These are phyloP conservation scores for Microcebus griseorufus DNA, from an alignment of 2,113 vertebrate species.

Conservation along the genomic window DNA sequence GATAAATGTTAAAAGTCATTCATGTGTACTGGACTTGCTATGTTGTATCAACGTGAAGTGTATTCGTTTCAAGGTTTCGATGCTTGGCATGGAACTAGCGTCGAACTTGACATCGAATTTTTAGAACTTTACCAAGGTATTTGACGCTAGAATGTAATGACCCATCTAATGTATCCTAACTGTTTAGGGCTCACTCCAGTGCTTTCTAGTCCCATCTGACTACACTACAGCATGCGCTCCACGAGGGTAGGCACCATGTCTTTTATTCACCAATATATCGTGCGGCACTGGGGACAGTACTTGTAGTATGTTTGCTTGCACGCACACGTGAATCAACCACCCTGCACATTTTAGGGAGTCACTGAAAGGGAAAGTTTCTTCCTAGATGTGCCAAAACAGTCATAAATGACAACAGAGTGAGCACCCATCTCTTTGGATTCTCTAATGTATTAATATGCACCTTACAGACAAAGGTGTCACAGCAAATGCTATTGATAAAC, in stretches of 20 bases:
- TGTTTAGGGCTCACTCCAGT: background rate
- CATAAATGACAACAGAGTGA: background rate
- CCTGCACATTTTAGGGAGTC: background rate
- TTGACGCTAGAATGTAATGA: background rate
- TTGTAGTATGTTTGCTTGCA: background rate
- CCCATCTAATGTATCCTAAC: background rate
- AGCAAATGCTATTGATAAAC: background rate
- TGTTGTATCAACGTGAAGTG: background rate
- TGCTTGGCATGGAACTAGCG: background rate
- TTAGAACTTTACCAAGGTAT: background rate
- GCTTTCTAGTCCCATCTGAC: background rate
- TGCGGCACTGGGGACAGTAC: background rate
- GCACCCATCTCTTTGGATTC: background rate
- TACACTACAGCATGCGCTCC: background rate
- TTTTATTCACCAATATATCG: background rate
- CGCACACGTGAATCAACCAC: too few relatives aligned
- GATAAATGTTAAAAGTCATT: background rate
- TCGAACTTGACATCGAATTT: background rate
- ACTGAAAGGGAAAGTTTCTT: background rate
- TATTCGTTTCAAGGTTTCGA: background rate
- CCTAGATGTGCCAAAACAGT: background rate
- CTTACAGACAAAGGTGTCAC: constrained; percentile 13
- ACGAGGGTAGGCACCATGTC: background rate
- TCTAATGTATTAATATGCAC: background rate
- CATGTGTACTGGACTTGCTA: background rate